Evolutionary conservation across 2,888 invertebrate genomes (phyloP).

Genomic region (Microchrysa polita): DNA sequence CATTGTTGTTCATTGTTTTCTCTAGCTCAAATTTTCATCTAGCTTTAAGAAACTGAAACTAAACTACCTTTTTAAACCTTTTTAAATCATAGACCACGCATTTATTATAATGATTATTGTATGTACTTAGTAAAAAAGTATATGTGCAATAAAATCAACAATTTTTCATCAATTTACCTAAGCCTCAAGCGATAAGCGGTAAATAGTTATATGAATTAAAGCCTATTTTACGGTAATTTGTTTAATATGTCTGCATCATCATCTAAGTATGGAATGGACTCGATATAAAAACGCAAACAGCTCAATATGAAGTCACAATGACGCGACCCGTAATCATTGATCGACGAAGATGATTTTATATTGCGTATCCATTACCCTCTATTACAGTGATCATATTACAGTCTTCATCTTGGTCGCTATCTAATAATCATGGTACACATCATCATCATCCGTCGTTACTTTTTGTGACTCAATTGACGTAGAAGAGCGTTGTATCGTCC

Average conservation of each 20-base stretch:
- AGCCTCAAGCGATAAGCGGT: not conserved
- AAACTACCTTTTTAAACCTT: no score
- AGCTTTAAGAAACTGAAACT: no score
- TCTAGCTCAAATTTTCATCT: no score
- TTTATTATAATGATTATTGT: no score
- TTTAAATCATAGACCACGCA: no score
- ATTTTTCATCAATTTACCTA: conserved; percentile 12
- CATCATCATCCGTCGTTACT: conserved; percentile 41
- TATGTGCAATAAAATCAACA: not conserved
- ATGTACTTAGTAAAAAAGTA: no score
- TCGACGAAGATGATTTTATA: conserved; percentile 39
- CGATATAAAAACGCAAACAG: conserved; percentile 14
- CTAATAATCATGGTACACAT: conserved; percentile 26
- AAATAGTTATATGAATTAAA: conserved; percentile 30
- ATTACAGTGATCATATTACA: conserved; percentile 34
- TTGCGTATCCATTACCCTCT: conserved; percentile 32
- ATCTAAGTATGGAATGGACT: no score
- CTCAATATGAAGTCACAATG: not conserved
- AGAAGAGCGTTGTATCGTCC: no score
- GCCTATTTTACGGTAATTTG: conserved; percentile 36
- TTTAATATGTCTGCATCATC: conserved; percentile 1
- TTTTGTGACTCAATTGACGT: conserved; percentile 30
- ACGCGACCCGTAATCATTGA: not conserved
- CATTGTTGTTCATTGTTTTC: no score
- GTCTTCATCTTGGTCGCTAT: conserved; percentile 36